Base-by-base conservation (phyloP, 2,797 vertebrate genomes). In the Myripristis murdjan region DNA sequence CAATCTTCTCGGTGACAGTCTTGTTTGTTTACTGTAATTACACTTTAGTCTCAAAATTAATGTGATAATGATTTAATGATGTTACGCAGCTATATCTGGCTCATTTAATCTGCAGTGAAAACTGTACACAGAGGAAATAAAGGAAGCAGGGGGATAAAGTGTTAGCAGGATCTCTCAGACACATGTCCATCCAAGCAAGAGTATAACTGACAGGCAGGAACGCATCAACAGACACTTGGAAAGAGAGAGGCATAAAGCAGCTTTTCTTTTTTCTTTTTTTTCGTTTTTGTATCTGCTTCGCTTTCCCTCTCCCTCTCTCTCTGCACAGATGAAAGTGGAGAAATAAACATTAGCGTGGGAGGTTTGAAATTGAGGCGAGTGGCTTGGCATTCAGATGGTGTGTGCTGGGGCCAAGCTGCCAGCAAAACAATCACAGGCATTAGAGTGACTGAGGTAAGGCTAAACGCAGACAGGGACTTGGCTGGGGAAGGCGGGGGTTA, bases 331-430 rank as follows among this genome's bases (percentile, higher is more conserved):
- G 7, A 85, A 44, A 54, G 69, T 53, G 59, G 49, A 71, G 75
- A 61, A 70, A 55, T 8, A 56, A 64, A 64, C 64, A 53, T 79
- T 35, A 60, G 77, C 23, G 66, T 79, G 31, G 75, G 80, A 73
- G 65, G 56, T 53, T 56, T 68, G 49, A 61, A 81, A 80, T 16
- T 2, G 75, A 70, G 44, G 72, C 16, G 23, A 79, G 60, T 2
- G 82, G 16, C 59, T 75, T 75, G 65, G 49, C 67, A 72, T 78
- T 84, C 79, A 80, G 70, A 55, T 1, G 69, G 68, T 1, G 60
- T 12, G 54, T 3, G 16, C 53, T 2, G 3, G 52, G n/a, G 52
- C 64, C 5, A 46, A 52, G 48, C 65, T 23, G 64, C 66, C 75
- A 54, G 23, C 56, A 11, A 14, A 73, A 72, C 73, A 57, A 57